Evolutionary conservation across 2,113 vertebrate genomes (phyloP).

Genomic region (Perca schrenkii): DNA sequence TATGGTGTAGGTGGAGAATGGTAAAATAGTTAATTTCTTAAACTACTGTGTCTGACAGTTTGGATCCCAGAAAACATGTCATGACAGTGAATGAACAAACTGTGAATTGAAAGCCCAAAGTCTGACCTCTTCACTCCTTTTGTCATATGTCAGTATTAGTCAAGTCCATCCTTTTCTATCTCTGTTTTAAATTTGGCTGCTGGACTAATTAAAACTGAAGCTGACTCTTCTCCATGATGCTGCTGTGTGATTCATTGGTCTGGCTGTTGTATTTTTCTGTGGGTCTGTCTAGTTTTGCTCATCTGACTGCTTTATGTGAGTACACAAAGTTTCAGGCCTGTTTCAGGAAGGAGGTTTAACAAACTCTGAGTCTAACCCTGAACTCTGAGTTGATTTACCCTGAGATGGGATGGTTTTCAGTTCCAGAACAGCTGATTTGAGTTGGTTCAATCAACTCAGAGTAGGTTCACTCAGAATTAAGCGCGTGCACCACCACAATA

Average conservation of each 20-base stretch:
- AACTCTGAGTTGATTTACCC: too few relatives aligned
- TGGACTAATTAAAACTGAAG: constrained; percentile 80
- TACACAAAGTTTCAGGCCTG: background rate
- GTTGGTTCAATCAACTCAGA: too few relatives aligned
- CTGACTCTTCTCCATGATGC: constrained; percentile 65
- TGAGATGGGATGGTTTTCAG: too few relatives aligned
- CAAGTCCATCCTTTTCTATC: constrained; percentile 63
- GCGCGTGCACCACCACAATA: too few relatives aligned
- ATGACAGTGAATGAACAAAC: constrained; percentile 24
- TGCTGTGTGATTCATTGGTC: constrained; percentile 66
- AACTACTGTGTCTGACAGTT: constrained; percentile 41
- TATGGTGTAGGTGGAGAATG: constrained; percentile 8
- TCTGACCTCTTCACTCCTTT: constrained; percentile 34
- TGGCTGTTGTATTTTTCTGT: constrained; percentile 26
- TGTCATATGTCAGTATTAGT: constrained; percentile 53
- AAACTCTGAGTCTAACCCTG: too few relatives aligned
- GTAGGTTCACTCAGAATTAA: too few relatives aligned
- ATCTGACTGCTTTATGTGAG: constrained; percentile 17
- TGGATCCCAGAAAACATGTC: constrained; percentile 22
- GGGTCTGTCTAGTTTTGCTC: background rate
- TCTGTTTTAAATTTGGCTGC: constrained; percentile 73
- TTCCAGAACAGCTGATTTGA: too few relatives aligned
- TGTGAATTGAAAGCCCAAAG: constrained; percentile 42
- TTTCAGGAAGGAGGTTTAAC: too few relatives aligned
- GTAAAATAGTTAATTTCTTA: constrained; percentile 8